A percentile compares a stretch with the other conserved stretches of the same genome.
These are phyloP conservation scores for Polydrusus tereticollis DNA, from an alignment of 2,888 invertebrate species.

Conservation along the genomic window DNA sequence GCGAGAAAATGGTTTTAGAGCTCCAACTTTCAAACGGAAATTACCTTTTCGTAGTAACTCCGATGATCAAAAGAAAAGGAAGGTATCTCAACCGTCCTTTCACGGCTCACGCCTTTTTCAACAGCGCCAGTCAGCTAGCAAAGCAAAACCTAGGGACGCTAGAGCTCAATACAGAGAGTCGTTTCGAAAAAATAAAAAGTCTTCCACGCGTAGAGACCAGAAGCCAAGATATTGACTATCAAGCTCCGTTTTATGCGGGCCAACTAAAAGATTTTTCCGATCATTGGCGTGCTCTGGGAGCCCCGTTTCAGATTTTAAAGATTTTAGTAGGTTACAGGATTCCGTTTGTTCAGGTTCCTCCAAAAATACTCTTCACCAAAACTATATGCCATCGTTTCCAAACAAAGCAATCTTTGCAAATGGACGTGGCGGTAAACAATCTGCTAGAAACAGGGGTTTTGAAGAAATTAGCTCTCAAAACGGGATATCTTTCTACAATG, in stretches of 20 bases:
- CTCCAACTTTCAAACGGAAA: constrained; percentile 1
- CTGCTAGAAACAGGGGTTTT: constrained; percentile 3
- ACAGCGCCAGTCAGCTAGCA: background rate
- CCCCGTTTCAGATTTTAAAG: background rate
- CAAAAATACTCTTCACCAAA: background rate
- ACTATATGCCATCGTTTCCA: constrained; percentile 10
- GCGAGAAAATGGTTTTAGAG: constrained; percentile 11
- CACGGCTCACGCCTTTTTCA: background rate
- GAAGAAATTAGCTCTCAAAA: background rate
- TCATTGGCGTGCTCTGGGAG: background rate
- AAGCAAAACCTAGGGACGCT: background rate
- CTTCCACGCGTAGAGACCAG: background rate
- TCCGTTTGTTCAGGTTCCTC: constrained; percentile 12
- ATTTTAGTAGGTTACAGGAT: constrained; percentile 1
- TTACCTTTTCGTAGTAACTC: background rate
- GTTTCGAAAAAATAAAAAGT: background rate
- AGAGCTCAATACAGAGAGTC: background rate
- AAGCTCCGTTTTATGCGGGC: background rate
- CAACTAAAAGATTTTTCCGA: background rate
- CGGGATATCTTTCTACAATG: constrained; percentile 33
- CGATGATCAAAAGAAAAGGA: background rate
- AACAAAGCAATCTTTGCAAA: constrained; percentile 5
- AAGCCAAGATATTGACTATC: constrained; percentile 4
- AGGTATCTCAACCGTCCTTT: background rate
- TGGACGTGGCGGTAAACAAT: background rate